Evolutionary conservation across 1,140 invertebrate genomes (phyloP).

Genomic region (Ceratina calcarata): DNA sequence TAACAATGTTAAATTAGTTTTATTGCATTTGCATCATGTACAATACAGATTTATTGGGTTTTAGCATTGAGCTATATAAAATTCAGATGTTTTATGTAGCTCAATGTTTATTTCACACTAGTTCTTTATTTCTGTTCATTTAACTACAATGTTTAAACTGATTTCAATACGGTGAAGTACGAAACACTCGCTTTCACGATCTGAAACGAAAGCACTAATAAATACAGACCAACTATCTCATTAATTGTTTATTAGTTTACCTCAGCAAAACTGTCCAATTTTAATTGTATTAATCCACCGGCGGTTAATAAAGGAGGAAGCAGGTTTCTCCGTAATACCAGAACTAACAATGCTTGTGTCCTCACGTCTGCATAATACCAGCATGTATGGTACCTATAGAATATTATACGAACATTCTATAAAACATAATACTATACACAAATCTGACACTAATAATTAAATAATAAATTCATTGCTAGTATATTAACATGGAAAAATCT

Average conservation of each 20-base stretch:
- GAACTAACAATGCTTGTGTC: background rate
- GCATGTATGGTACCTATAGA: background rate
- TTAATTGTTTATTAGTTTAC: background rate
- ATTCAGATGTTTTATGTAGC: no score
- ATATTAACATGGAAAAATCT: no score
- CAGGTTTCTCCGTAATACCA: background rate
- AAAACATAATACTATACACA: no score
- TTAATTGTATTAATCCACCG: background rate
- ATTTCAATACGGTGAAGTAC: slow-evolving; percentile 13
- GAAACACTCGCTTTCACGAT: background rate
- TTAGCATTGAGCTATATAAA: no score
- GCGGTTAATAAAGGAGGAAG: background rate
- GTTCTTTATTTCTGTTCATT: no score
- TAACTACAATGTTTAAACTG: background rate
- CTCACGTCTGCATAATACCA: background rate
- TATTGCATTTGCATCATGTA: no score
- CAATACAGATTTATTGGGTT: no score
- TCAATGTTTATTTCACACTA: no score
- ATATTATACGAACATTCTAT: no score
- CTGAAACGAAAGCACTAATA: background rate
- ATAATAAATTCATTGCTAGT: no score
- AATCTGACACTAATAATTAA: no score
- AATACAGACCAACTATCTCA: background rate
- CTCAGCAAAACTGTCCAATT: background rate
- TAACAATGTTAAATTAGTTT: no score